Conservation (phyloP, 2,888 invertebrate species). For the Lasioglossum malachurum region DNA sequence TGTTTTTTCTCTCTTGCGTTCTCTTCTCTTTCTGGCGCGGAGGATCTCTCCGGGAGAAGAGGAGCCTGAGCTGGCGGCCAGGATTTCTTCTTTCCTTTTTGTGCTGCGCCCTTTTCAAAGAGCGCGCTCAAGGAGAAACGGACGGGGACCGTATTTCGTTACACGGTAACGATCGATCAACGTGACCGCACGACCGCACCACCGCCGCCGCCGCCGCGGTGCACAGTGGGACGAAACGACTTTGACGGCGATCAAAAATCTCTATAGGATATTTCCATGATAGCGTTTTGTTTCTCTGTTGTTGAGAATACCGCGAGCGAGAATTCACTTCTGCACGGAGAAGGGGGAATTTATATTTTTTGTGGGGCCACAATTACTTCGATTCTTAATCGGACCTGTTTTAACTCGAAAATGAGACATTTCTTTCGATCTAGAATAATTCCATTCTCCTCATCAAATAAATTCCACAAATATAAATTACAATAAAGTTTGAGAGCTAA, state of each 20-base stretch:
- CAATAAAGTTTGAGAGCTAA: no score
- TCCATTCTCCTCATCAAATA: no score
- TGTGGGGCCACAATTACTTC: no score
- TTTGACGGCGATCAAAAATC: not conserved
- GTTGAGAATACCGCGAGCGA: no score
- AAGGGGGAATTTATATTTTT: no score
- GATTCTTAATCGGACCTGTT: no score
- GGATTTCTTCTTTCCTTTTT: conserved; percentile 61
- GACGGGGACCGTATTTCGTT: conserved; percentile 73
- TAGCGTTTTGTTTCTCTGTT: not conserved
- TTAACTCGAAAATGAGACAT: no score
- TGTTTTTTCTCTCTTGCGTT: not conserved
- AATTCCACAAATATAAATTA: no score
- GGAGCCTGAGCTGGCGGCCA: conserved; percentile 42
- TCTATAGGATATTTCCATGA: not conserved
- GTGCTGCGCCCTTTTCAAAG: conserved; percentile 72
- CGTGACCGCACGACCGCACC: conserved; percentile 75
- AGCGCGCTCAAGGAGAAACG: conserved; percentile 75
- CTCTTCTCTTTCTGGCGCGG: conserved; percentile 20
- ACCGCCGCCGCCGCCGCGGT: conserved; percentile 65
- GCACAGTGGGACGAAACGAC: conserved; percentile 46
- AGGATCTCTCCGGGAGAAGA: conserved; percentile 58
- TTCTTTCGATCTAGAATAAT: no score
- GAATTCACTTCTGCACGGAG: no score
- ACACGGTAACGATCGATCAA: conserved; percentile 76